Conservation (phyloP, 2,113 vertebrate genomes). For the Vidua macroura region DNA sequence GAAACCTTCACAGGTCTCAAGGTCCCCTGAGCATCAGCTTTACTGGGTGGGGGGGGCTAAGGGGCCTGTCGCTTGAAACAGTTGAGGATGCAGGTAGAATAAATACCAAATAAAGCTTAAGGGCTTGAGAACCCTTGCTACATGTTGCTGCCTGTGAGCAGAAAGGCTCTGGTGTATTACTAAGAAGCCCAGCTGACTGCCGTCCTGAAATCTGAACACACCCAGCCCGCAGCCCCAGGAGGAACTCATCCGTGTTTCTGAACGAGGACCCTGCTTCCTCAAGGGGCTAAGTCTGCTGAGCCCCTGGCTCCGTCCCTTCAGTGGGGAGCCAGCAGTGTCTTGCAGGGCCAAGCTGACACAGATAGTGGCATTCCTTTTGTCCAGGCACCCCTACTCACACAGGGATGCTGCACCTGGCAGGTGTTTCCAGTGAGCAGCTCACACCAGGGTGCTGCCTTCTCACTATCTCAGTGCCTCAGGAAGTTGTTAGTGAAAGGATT, state of each 20-base stretch:
- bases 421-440: not conserved
- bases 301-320: accelerated
- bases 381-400: not conserved
- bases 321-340: not conserved
- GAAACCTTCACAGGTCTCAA: not conserved
- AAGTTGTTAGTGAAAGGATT: conserved; percentile 9
- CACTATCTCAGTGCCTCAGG: not conserved
- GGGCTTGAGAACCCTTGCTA: not conserved
- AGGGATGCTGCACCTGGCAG: not conserved
- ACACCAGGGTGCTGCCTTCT: not conserved
- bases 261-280: accelerated
- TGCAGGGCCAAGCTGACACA: not conserved
- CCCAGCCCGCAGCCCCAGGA: accelerated
- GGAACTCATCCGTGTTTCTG: accelerated
- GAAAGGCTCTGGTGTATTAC: not conserved
- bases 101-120: not conserved
- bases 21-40: not conserved
- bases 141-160: accelerated
- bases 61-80: not conserved
- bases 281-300: accelerated
- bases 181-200: not conserved
- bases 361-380: not conserved
- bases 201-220: not conserved
- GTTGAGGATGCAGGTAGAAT: not conserved
- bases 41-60: not conserved